phyloP scores from a whole-genome alignment of 2,797 vertebrate genomes.

The Coreius guichenoti region DNA sequence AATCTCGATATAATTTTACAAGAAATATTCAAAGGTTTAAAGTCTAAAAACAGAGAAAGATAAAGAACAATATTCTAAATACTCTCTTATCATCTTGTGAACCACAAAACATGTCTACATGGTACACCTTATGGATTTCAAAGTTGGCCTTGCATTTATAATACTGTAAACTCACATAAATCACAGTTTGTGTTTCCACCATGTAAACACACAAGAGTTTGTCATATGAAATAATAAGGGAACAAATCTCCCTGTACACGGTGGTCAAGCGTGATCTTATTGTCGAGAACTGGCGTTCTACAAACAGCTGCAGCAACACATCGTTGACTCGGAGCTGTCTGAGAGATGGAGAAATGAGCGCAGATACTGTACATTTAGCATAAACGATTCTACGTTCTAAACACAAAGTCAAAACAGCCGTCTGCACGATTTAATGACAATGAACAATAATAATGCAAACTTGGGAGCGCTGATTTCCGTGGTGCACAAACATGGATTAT shows the following conservation, averaged over 20 bases:
- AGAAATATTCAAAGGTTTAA: conserved; percentile 35
- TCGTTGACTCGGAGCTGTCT: neutral
- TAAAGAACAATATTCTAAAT: conserved; percentile 47
- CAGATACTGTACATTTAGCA: conserved; percentile 36
- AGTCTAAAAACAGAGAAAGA: conserved; percentile 45
- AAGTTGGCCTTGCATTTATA: conserved; percentile 43
- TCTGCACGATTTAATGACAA: conserved; percentile 46
- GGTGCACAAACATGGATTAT: conserved; percentile 35
- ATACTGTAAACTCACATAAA: conserved; percentile 45
- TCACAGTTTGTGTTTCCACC: conserved; percentile 52
- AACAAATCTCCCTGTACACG: conserved; percentile 25
- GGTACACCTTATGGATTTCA: conserved; percentile 41
- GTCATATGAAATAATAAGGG: conserved; percentile 41
- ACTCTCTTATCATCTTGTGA: conserved; percentile 44
- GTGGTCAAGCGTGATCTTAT: conserved; percentile 12
- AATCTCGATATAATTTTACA: conserved; percentile 45
- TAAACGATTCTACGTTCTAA: conserved; percentile 38
- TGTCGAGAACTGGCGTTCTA: conserved; percentile 1
- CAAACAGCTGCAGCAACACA: conserved; percentile 6
- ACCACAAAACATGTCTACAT: conserved; percentile 47
- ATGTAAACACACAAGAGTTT: conserved; percentile 45
- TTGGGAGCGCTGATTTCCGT: conserved; percentile 29
- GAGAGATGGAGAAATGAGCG: conserved; percentile 28
- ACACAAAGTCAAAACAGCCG: conserved; percentile 45
- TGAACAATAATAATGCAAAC: conserved; percentile 39